Evolutionary conservation across 1,140 invertebrate genomes (phyloP), one percentile per base, ranked within the genome.

Genomic region (Zaprionus vittiger): DNA sequence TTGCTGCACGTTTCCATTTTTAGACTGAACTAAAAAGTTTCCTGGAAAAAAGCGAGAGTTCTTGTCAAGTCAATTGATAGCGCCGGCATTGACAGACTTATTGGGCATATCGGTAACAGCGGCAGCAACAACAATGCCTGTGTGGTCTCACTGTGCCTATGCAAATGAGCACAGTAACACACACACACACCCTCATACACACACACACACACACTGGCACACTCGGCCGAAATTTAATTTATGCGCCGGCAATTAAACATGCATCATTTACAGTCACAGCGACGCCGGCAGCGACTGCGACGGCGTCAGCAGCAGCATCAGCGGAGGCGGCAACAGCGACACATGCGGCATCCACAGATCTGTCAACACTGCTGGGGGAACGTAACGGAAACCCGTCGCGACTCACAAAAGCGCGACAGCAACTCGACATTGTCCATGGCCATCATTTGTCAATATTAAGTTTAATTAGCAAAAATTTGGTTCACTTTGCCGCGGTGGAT

Each of bases 381-480:
- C 57, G 73, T 73, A 73, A 59, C 54, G 73, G 59, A 69, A 67
- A 62, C 47, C 55, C 60, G 24, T 59, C 64, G 73, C 70, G 55
- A 57, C 76, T 59, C 64, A 68, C 70, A 52, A 62, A 62, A 71
- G 63, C 66, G 73, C 61, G 59, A 70, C 79, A 77, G 72, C 78
- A 71, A 77, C 81, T 79, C 79, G 81, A 80, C 84, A 90, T 71
- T 89, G 85, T 81, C 81, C 81, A 60, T 69, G 66, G 70, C 59
- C 85, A 89, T 89, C 85, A 89, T 89, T 89, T 89, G 85, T 89
- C 85, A 89, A 85, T 89, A 89, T 89, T 90, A 89, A 89, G 66
- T 89, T 89, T 89, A 89, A 89, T 89, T 89, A 85, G 85, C 85
- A 72, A 90, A 83, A 73, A 54, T 76, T 64, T 47, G 28, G 44